These are phyloP conservation scores for Chionodraco myersi DNA, from an alignment of 2,113 vertebrate genomes.

Conservation along the genomic window DNA sequence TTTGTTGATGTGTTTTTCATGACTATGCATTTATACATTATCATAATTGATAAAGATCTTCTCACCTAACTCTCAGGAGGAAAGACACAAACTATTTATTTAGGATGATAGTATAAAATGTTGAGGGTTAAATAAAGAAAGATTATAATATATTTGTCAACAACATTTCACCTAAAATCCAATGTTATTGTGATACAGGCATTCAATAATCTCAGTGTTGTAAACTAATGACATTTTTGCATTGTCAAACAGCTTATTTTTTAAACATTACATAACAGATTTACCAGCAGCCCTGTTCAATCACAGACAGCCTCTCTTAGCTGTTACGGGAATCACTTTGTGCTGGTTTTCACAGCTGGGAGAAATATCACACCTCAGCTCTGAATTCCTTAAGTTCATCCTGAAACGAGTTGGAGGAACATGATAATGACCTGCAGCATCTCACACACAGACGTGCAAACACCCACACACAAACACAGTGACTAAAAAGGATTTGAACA, in stretches of 20 bases:
- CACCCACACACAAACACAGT: not conserved
- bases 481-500: slow-evolving; percentile 2
- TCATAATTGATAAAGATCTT: no score
- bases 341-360: slow-evolving; percentile 51
- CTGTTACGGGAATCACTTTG: slow-evolving; percentile 60
- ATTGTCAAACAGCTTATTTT: not conserved
- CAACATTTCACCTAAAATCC: no score
- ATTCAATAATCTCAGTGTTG: not conserved
- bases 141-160: no score
- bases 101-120: no score
- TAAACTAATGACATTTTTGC: not conserved
- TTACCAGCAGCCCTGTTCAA: slow-evolving; percentile 5
- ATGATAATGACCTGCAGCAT: slow-evolving; percentile 53
- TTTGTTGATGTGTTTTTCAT: not conserved
- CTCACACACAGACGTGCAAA: slow-evolving; percentile 19
- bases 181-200: no score
- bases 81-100: no score
- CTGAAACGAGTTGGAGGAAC: slow-evolving; percentile 48
- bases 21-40: not conserved
- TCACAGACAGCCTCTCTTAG: slow-evolving; percentile 33
- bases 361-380: slow-evolving; percentile 59
- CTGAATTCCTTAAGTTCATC: slow-evolving; percentile 68
- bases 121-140: no score
- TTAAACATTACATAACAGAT: not conserved
- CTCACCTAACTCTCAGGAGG: no score